Evolutionary conservation across 2,113 vertebrate species (phyloP).

Genomic region (Istiophorus platypterus): DNA sequence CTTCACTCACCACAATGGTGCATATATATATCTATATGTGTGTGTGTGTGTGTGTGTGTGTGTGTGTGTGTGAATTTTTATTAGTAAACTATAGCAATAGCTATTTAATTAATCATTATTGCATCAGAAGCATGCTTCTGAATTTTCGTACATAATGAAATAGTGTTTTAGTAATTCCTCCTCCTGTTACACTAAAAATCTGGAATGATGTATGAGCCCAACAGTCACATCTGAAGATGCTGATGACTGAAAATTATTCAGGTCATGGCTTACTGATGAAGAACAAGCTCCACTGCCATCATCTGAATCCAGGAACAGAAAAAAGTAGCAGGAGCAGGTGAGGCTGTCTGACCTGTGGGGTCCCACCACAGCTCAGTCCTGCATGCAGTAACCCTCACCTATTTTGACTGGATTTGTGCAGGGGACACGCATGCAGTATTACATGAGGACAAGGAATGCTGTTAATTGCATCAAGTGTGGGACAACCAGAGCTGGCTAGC

Average conservation of each 20-base stretch:
- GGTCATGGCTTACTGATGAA: slow-evolving; percentile 47
- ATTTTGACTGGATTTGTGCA: slow-evolving; percentile 15
- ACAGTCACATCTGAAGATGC: slow-evolving; percentile 52
- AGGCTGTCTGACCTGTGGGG: slow-evolving; percentile 26
- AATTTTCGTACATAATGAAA: slow-evolving; percentile 2
- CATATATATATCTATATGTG: background rate
- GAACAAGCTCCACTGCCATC: slow-evolving; percentile 43
- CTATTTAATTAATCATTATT: background rate
- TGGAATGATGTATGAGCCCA: slow-evolving; percentile 37
- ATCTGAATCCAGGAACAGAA: slow-evolving; percentile 38
- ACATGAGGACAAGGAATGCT: background rate
- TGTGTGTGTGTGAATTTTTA: background rate
- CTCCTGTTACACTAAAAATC: slow-evolving; percentile 8
- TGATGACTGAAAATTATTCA: slow-evolving; percentile 77
- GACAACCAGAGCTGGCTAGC: background rate
- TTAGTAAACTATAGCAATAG: background rate
- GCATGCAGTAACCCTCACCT: slow-evolving; percentile 44
- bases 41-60: no score
- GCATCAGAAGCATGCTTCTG: background rate
- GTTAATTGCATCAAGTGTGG: slow-evolving; percentile 1
- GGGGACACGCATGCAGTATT: background rate
- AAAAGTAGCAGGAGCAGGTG: slow-evolving; percentile 7
- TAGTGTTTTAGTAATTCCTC: background rate
- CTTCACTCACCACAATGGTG: background rate
- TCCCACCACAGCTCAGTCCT: slow-evolving; percentile 6